Conservation (phyloP, 2,113 vertebrate genomes). For the Anhinga anhinga region DNA sequence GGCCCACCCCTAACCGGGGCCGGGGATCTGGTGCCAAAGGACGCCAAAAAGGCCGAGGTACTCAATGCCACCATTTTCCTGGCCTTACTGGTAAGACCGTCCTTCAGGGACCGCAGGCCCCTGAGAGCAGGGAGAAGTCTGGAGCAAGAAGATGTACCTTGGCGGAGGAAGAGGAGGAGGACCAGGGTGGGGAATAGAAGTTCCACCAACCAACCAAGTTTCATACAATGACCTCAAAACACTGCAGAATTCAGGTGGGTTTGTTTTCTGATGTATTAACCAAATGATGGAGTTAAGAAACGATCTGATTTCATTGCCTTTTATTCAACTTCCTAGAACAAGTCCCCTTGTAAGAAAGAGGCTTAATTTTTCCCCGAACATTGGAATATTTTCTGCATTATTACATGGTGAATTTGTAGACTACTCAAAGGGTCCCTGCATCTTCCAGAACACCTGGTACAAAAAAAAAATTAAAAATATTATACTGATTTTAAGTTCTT, state of each 20-base stretch:
- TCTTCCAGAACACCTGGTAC: neutral
- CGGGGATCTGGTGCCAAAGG: neutral
- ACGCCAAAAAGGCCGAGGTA: neutral
- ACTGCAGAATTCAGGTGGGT: neutral
- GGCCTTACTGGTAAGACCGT: neutral
- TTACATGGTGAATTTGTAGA: neutral
- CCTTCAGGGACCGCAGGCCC: neutral
- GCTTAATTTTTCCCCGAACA: neutral
- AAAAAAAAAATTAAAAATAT: neutral
- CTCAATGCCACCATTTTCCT: neutral
- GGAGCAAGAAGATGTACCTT: neutral
- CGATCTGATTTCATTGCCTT: neutral
- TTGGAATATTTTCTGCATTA: neutral
- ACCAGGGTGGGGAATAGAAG: neutral
- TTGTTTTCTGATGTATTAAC: neutral
- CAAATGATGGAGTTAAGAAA: neutral
- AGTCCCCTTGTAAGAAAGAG: neutral
- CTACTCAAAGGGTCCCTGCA: neutral
- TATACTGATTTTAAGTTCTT: neutral
- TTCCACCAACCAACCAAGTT: neutral
- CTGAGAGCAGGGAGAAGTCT: neutral
- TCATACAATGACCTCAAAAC: neutral
- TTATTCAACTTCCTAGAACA: slow-evolving; percentile 1
- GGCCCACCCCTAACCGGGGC: neutral
- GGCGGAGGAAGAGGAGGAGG: neutral